A percentile compares a stretch with the other conserved stretches of the same genome.
Evolutionary conservation across 2,888 invertebrate species (phyloP).

Genomic region (Cosmopolites sordidus): DNA sequence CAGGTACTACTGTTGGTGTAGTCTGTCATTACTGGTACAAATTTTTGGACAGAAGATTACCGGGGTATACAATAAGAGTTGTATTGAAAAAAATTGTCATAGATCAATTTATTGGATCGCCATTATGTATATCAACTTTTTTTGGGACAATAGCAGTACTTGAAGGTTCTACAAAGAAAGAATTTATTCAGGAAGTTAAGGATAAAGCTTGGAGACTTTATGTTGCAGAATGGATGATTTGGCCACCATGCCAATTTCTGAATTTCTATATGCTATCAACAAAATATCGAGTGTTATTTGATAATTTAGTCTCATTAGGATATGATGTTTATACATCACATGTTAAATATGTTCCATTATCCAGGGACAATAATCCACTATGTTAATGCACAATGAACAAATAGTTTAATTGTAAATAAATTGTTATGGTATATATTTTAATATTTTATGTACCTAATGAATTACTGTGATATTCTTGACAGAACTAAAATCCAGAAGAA

Average conservation of each 20-base stretch:
- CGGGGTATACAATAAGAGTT: slow-evolving; percentile 61
- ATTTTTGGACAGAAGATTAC: slow-evolving; percentile 65
- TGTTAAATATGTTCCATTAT: slow-evolving; percentile 57
- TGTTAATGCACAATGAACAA: not conserved
- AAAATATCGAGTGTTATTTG: slow-evolving; percentile 79
- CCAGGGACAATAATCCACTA: not conserved
- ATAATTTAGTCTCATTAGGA: slow-evolving; percentile 61
- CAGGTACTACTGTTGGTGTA: slow-evolving; percentile 73
- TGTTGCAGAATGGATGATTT: slow-evolving; percentile 70
- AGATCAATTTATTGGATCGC: slow-evolving; percentile 83
- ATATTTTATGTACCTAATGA: too few relatives aligned
- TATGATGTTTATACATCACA: slow-evolving; percentile 83
- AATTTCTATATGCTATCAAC: slow-evolving; percentile 86
- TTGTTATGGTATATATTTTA: too few relatives aligned
- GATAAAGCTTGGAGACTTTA: slow-evolving; percentile 75
- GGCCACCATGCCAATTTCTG: slow-evolving; percentile 63
- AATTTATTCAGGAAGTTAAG: slow-evolving; percentile 64
- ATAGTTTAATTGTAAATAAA: not conserved
- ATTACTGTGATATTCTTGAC: too few relatives aligned
- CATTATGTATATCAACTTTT: slow-evolving; percentile 71
- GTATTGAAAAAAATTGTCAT: slow-evolving; percentile 73
- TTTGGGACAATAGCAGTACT: slow-evolving; percentile 71
- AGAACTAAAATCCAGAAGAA: too few relatives aligned
- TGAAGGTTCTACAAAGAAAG: slow-evolving; percentile 59
- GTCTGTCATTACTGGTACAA: slow-evolving; percentile 86